Evolutionary conservation across 2,113 vertebrate genomes (phyloP), one percentile per base, ranked within the genome.

Genomic region (Archocentrus centrarchus): DNA sequence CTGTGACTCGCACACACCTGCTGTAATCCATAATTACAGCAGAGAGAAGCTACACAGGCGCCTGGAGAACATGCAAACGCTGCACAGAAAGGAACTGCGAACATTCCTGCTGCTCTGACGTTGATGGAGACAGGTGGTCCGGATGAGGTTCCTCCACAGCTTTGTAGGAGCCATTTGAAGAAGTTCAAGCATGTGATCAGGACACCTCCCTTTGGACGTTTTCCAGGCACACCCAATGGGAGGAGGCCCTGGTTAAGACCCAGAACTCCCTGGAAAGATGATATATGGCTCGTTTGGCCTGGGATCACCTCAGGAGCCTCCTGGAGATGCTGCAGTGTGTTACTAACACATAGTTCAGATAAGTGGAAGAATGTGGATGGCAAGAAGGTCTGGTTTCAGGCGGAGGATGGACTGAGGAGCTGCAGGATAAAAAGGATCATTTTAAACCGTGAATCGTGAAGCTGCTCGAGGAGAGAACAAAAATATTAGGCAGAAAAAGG

Each of bases 401-500:
- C 17, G 20, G 60, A 11, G 30, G 60, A 62, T 17, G 1, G 15
- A 11, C 30, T 9, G 64, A 47, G 15, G 64, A 14, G 9, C 0
- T 3, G 22, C 3, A 3, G 27, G 27, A 27, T 27, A 27, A 27
- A 27, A 27, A 27, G 27, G 27, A 27, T 27, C 3, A 27, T 27
- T 27, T 27, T 27, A 27, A 27, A 24, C 24, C 2, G 24, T 24
- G 24, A 24, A 27, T 27, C 30, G 30, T 32, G 30, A 32, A 47
- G 13, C 44, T 13, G 11, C 41, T 44, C 27, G 2, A 5, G 44
- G 15, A 15, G 44, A 15, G 44, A 47, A 47, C n/a, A 47, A 68
- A 39, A 6, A 22, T 1, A 39, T 6, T 0, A 41, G 11, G 41
- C 41, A 13, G 41, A 44, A 44, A 44, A 44, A 39, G 9, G 39